Evolutionary conservation across 2,888 invertebrate genomes (phyloP), one percentile per base, ranked within the genome.

Genomic region (Amiota mariae): DNA sequence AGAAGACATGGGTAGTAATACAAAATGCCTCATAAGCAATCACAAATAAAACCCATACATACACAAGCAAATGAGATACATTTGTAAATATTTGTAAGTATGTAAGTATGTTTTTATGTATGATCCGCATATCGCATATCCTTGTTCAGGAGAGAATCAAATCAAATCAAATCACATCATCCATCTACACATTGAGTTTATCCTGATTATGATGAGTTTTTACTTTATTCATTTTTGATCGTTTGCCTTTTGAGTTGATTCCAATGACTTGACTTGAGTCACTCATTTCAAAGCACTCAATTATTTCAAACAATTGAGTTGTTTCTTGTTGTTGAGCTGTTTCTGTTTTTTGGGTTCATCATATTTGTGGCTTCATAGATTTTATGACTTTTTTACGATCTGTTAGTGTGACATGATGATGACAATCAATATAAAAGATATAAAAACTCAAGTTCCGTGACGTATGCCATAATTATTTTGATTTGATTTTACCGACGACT

Each of bases 371-470:
- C 61, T 77, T 66, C 76, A 72, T 74, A 76, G 79, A 77, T 85
- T 88, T 88, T 85, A 89, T 81, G 88, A 86, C 84, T 81, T 85
- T 89, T 89, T 88, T 88, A 89, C 87, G 88, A 89, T 88, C 88
- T 84, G 83, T 84, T 82, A 82, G 84, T 85, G 82, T 86, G 84
- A 84, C 86, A 82, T 82, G 87, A 87, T 82, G 87, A 87, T 86
- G 88, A 87, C 84, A 87, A 84, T 79, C 82, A 81, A 87, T 88
- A 84, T 82, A 87, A 83, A 85, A 83, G 81, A 79, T 81, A 86
- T 84, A 85, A 87, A 80, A 87, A 80, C 78, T 80, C 78, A 81
- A 85, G 80, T 83, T 85, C 79, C 82, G 81, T 85, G 85, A 87
- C 82, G 81, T 84, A 82, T 85, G 81, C 80, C 82, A 81, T 86